Conservation (phyloP, 2,113 vertebrate species). For the Anhinga anhinga region DNA sequence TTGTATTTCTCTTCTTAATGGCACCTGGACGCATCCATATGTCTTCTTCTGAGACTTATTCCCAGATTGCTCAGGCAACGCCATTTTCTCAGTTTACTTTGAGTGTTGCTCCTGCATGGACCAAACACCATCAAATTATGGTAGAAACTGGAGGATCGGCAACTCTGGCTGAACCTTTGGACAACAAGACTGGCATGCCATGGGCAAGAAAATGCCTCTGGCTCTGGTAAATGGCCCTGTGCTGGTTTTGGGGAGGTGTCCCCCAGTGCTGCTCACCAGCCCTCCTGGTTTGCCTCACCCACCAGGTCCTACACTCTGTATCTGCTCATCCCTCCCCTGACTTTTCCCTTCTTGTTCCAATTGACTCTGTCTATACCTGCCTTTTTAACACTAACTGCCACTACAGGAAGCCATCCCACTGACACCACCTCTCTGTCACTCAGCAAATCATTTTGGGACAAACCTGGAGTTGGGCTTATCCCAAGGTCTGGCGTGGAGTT, state of each 20-base stretch:
- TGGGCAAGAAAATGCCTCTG: background rate
- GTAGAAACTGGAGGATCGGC: background rate
- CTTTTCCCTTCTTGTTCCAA: background rate
- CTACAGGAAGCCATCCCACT: background rate
- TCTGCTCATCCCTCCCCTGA: background rate
- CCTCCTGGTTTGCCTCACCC: background rate
- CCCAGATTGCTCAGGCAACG: background rate
- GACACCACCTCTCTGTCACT: background rate
- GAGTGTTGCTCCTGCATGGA: background rate
- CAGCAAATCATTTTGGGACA: background rate
- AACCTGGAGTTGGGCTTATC: background rate
- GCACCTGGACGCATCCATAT: background rate
- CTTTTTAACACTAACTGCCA: background rate
- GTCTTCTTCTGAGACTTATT: background rate
- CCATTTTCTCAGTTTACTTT: background rate
- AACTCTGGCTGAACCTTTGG: background rate
- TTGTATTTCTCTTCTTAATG: background rate
- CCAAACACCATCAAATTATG: background rate
- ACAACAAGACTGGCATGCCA: background rate
- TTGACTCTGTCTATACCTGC: background rate
- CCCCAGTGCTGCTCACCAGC: background rate
- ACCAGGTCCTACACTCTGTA: background rate
- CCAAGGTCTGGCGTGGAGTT: background rate
- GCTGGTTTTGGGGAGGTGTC: background rate
- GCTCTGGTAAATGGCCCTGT: background rate